phyloP scores from a whole-genome alignment of 2,113 vertebrate species.

The Sigmodon hispidus region DNA sequence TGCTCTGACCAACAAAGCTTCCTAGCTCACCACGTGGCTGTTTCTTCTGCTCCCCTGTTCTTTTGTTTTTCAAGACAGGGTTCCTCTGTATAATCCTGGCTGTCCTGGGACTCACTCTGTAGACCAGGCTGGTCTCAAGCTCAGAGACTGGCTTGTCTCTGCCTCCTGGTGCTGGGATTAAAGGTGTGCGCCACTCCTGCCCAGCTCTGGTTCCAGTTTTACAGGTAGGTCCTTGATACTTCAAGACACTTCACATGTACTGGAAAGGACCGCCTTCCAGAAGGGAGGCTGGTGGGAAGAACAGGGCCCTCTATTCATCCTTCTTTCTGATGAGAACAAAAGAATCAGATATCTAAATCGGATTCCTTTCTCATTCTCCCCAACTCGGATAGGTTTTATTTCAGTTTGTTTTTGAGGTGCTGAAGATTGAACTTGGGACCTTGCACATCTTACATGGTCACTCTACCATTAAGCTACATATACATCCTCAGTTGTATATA shows the following conservation, averaged over 20 bases:
- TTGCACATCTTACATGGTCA: not conserved
- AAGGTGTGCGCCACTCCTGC: too few species aligned
- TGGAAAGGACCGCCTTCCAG: not conserved
- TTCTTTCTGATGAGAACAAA: not conserved
- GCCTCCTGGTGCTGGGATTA: too few species aligned
- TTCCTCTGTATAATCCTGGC: too few species aligned
- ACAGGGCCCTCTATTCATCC: accelerated
- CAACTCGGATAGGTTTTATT: not conserved
- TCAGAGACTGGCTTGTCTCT: too few species aligned
- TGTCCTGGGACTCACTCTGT: too few species aligned
- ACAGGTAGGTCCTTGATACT: too few species aligned
- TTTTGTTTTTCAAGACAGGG: too few species aligned
- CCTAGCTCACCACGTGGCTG: too few species aligned
- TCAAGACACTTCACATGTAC: not conserved
- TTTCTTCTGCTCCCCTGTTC: too few species aligned
- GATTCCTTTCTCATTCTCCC: not conserved
- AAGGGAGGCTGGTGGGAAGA: not conserved
- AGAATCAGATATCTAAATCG: not conserved
- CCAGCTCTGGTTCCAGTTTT: too few species aligned
- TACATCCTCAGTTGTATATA: not conserved
- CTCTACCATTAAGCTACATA: not conserved
- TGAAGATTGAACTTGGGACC: not conserved
- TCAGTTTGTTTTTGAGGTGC: not conserved
- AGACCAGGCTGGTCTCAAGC: too few species aligned
- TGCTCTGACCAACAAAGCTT: too few species aligned